Evolutionary conservation across 1,140 invertebrate species (phyloP).

Genomic region (Popillia japonica): DNA sequence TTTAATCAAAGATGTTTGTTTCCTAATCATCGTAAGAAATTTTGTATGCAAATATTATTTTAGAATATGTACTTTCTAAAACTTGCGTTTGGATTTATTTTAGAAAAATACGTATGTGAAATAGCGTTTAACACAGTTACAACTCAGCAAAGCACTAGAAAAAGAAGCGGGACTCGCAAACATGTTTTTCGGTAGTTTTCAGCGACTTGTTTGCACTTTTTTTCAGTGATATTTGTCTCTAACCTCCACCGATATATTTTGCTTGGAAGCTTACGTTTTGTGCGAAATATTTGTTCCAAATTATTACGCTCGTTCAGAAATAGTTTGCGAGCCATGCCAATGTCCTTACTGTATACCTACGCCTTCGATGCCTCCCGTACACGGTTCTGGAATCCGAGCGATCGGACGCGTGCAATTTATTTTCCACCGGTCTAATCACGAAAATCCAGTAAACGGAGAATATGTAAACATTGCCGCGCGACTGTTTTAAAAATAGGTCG

Average conservation of each 20-base stretch:
- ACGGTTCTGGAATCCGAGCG: background rate
- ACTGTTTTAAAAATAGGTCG: constrained; percentile 23
- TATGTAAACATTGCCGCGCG: background rate
- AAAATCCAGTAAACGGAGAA: constrained; percentile 14
- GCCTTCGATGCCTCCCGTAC: background rate
- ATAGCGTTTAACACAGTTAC: too few species aligned
- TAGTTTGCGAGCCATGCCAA: constrained; percentile 4
- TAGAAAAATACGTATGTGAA: too few species aligned
- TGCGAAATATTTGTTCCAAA: constrained; percentile 17
- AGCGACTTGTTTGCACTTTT: too few species aligned
- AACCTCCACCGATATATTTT: background rate
- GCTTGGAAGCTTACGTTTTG: background rate
- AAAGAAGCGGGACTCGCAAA: too few species aligned
- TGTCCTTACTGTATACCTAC: background rate
- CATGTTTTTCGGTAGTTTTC: too few species aligned
- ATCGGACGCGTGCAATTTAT: background rate
- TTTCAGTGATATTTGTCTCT: background rate
- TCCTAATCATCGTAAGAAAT: too few species aligned
- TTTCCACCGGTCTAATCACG: background rate
- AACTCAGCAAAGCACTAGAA: too few species aligned
- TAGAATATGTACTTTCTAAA: too few species aligned
- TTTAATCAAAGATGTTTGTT: too few species aligned
- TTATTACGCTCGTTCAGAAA: constrained; percentile 19
- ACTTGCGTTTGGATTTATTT: too few species aligned
- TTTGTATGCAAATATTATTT: too few species aligned